Conservation (phyloP, 2,888 invertebrate genomes). For the Drosophila histrio region DNA sequence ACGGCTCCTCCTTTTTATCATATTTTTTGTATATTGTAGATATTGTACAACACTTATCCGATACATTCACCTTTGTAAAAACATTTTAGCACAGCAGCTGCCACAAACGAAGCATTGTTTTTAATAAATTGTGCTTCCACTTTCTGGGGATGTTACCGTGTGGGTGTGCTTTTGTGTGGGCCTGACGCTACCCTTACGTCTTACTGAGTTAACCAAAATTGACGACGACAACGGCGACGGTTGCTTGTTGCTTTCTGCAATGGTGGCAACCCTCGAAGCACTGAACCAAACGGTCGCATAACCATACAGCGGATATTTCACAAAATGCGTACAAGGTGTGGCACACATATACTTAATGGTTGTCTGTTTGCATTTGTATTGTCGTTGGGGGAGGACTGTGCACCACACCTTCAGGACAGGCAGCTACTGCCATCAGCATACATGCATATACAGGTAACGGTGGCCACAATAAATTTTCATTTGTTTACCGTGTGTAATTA, state of each 20-base stretch:
- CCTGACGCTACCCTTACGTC: constrained; percentile 32
- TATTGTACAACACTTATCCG: constrained; percentile 37
- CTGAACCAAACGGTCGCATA: constrained; percentile 24
- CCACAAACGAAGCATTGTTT: constrained; percentile 33
- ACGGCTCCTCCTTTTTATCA: constrained; percentile 58
- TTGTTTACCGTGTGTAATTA: constrained; percentile 78
- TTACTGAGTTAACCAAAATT: constrained; percentile 30
- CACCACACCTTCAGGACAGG: constrained; percentile 17
- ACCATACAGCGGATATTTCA: constrained; percentile 48
- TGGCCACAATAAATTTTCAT: constrained; percentile 76
- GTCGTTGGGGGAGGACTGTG: constrained; percentile 19
- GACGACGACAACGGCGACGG: constrained; percentile 40
- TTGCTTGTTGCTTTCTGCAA: constrained; percentile 48
- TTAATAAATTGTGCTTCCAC: constrained; percentile 54
- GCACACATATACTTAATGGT: constrained; percentile 16
- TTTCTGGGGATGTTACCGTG: constrained; percentile 1
- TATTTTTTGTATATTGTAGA: constrained; percentile 30
- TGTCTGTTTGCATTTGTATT: constrained; percentile 62
- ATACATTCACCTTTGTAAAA: constrained; percentile 44
- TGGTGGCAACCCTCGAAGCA: constrained; percentile 21
- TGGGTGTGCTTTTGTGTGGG: constrained; percentile 26
- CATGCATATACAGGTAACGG: constrained; percentile 24
- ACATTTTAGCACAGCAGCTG: constrained; percentile 13
- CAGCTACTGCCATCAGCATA: constrained; percentile 16
- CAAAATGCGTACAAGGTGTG: constrained; percentile 52